Evolutionary conservation across 1,140 invertebrate species (phyloP).

Genomic region (Drosophila kepulauana): DNA sequence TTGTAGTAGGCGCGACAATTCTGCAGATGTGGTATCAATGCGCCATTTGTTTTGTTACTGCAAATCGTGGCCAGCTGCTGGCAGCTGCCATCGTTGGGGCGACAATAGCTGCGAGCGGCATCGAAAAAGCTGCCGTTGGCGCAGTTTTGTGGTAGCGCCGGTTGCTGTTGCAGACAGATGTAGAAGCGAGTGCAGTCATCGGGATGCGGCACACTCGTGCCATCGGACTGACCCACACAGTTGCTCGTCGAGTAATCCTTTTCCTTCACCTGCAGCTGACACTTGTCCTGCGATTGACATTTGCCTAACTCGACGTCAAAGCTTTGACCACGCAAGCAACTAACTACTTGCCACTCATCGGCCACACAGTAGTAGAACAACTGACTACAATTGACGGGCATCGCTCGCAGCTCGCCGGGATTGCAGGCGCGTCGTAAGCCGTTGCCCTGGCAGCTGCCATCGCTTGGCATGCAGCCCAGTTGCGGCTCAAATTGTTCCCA

Average conservation of each 20-base stretch:
- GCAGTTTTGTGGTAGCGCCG: constrained; percentile 56
- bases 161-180: constrained; percentile 58
- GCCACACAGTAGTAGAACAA: constrained; percentile 66
- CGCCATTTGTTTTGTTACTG: constrained; percentile 29
- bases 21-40: constrained; percentile 47
- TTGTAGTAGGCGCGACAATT: constrained; percentile 73
- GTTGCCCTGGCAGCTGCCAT: constrained; percentile 62
- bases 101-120: constrained; percentile 53
- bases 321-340: constrained; percentile 62
- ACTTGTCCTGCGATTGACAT: constrained; percentile 50
- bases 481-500: constrained; percentile 61
- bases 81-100: constrained; percentile 74
- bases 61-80: constrained; percentile 42
- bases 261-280: constrained; percentile 15
- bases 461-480: constrained; percentile 57
- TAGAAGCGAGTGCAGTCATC: constrained; percentile 68
- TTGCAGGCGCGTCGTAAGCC: constrained; percentile 63
- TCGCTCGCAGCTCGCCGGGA: constrained; percentile 34
- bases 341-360: constrained; percentile 66
- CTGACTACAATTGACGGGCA: constrained; percentile 59
- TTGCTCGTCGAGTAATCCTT: not conserved
- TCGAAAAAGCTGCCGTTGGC: constrained; percentile 68
- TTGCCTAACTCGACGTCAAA: constrained; percentile 12
- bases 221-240: constrained; percentile 61
- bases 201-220: constrained; percentile 57